These are phyloP conservation scores for Agapornis roseicollis DNA, from an alignment of 2,113 vertebrate species.

Conservation along the genomic window DNA sequence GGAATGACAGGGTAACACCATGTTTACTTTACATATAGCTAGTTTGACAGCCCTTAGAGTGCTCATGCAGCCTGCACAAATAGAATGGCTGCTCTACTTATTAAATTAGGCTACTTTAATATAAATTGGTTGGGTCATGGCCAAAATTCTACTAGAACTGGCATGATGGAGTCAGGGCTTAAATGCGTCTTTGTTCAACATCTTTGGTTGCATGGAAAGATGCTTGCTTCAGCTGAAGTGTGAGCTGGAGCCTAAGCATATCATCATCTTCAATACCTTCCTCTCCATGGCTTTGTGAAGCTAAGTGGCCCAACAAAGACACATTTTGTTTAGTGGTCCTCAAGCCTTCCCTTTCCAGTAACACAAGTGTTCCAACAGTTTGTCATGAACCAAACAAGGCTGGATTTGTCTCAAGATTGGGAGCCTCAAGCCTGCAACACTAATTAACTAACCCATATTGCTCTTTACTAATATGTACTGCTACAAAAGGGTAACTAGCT, in stretches of 20 bases:
- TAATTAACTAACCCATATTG: background rate
- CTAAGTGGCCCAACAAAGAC: background rate
- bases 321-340: background rate
- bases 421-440: background rate
- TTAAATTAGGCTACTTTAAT: conserved; percentile 31
- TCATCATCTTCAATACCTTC: background rate
- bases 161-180: background rate
- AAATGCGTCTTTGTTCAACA: conserved; percentile 35
- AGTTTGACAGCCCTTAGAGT: background rate
- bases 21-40: background rate
- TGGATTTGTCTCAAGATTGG: background rate
- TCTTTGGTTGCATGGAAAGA: background rate
- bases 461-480: background rate
- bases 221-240: conserved; percentile 34
- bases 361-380: background rate
- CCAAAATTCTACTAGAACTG: conserved; percentile 35
- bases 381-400: background rate
- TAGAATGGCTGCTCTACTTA: background rate
- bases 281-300: background rate
- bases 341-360: background rate
- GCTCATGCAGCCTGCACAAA: background rate
- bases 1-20: background rate
- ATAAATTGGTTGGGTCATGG: background rate
- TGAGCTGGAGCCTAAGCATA: background rate
- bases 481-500: background rate